Base-by-base conservation (phyloP, 2,113 vertebrate genomes). In the Pontoporia blainvillei region DNA sequence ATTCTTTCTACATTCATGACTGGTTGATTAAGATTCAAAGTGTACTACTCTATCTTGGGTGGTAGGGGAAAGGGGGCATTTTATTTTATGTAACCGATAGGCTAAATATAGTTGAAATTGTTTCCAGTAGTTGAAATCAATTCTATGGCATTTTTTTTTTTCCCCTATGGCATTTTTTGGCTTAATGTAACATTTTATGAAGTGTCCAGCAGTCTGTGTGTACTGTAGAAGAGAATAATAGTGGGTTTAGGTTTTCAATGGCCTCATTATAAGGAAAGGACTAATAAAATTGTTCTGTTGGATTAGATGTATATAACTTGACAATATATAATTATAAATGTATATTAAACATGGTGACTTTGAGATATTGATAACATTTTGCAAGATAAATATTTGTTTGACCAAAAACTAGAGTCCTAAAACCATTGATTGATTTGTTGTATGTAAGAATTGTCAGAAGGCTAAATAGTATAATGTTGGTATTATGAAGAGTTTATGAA, bases 51-150 rank as follows among this genome's bases (percentile, higher is more conserved):
- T 92, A 18, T 66, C 15, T 83, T 83, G 41, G 49, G 8, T 71
- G 20, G 15, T 73, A 92, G n/a, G 7, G 31, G 54, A 94, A 94
- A 67, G 23, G 57, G 62, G 6, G 25, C 39, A 57, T 7, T 79
- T 94, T 94, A 54, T 90, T 95, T 95, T 46, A 72, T 95, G 13
- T 94, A 87, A 64, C 39, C 44, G 10, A 82, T 81, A 81, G 27
- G 39, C 62, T 85, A 90, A 94, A 57, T 92, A 54, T 36, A 90
- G 15, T 71, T 87, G 85, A 90, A 79, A 57, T 66, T 41, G 21
- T 97, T 94, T 94, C 23, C 59, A 21, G 31, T 84, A 87, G 64
- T 95, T 96, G 62, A 92, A 93, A 61, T 82, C 69, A 62, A 57
- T 95, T 92, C 21, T 85, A 1, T 91, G 66, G n/a, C 13, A 34